These are phyloP conservation scores for Synanceia verrucosa DNA, from an alignment of 2,797 vertebrate species.

Conservation along the genomic window DNA sequence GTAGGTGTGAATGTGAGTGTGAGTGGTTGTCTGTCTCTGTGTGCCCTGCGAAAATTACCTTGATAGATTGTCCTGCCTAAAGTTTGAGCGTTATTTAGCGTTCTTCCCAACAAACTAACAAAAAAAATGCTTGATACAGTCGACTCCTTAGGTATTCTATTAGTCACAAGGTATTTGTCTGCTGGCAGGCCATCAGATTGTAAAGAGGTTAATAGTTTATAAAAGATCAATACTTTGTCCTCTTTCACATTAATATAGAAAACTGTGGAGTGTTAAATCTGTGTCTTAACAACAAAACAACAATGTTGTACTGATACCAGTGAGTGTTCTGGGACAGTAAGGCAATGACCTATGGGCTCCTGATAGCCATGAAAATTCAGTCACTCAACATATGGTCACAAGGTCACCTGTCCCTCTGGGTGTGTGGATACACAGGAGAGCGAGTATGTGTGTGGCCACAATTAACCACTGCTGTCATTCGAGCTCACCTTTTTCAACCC, in stretches of 20 bases:
- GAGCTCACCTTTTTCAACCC: constrained; percentile 55
- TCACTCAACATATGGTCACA: constrained; percentile 24
- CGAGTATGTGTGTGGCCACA: not conserved
- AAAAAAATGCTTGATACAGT: no score
- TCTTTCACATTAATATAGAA: not conserved
- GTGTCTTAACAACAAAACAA: not conserved
- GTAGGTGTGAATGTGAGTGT: no score
- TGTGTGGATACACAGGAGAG: constrained; percentile 9
- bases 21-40: no score
- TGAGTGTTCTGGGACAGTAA: not conserved
- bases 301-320: not conserved
- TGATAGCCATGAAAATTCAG: not conserved
- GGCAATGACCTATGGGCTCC: not conserved
- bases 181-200: no score
- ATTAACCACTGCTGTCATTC: constrained; percentile 47
- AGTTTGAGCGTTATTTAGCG: no score
- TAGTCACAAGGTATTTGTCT: no score
- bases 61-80: no score
- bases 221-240: not conserved
- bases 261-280: not conserved
- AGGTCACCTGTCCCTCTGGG: constrained; percentile 23
- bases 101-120: no score
- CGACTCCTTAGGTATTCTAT: no score
- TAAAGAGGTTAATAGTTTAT: no score
- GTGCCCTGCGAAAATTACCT: no score